These are phyloP conservation scores for Empidonax traillii DNA, from an alignment of 2,113 vertebrate genomes.

Conservation along the genomic window DNA sequence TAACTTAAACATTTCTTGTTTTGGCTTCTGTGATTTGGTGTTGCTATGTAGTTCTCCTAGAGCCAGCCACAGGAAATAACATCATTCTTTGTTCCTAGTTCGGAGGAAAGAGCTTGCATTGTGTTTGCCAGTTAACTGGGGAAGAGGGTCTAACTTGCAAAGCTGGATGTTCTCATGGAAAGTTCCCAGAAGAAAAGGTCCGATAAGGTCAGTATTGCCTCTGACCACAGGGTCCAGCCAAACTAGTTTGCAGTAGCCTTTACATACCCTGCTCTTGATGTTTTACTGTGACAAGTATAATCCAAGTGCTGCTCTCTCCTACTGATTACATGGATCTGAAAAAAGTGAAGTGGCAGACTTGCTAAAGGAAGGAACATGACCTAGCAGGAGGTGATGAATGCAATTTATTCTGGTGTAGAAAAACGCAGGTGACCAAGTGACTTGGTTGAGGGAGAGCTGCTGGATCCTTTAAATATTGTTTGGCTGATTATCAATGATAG, in stretches of 20 bases:
- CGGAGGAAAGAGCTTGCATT: background rate
- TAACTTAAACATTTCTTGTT: background rate
- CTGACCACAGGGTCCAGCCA: background rate
- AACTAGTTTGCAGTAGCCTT: background rate
- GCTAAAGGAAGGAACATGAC: background rate
- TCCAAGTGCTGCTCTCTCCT: background rate
- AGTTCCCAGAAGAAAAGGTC: background rate
- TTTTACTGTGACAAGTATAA: background rate
- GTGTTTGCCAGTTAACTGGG: background rate
- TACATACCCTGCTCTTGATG: accelerated
- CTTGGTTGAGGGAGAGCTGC: background rate
- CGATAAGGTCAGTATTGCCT: background rate
- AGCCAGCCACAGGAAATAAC: background rate
- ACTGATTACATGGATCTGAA: background rate
- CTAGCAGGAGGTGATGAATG: background rate
- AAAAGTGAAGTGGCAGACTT: background rate
- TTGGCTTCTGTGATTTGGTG: background rate
- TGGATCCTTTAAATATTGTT: background rate
- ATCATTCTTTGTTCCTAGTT: background rate
- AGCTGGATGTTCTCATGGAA: background rate
- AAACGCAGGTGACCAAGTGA: background rate
- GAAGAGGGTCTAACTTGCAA: background rate
- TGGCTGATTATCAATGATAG: background rate
- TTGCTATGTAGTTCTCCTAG: background rate
- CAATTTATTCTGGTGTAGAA: background rate